phyloP scores from a whole-genome alignment of 2,888 invertebrate genomes.

The Phlogophora meticulosa region DNA sequence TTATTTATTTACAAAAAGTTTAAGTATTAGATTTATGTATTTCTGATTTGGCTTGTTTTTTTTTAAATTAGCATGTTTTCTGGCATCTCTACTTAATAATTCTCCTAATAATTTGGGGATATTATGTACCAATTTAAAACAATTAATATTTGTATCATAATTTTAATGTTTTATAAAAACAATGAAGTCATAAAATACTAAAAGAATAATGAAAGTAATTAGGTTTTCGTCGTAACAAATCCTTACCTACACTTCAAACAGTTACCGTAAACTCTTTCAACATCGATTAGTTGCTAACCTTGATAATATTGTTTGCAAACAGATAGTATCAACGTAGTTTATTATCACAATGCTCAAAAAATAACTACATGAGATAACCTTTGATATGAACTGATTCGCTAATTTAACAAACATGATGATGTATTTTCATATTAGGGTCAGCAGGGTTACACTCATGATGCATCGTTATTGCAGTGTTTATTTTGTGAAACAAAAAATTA shows the following conservation, averaged over 20 bases:
- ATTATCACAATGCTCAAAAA: conserved; percentile 43
- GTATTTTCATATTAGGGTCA: conserved; percentile 4
- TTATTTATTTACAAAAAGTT: background rate
- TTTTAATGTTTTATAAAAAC: background rate
- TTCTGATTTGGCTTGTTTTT: background rate
- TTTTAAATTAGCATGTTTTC: background rate
- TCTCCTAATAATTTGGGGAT: background rate
- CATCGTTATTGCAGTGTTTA: background rate
- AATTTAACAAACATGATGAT: conserved; percentile 25
- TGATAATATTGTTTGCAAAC: conserved; percentile 69
- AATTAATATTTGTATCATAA: background rate
- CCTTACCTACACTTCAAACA: conserved; percentile 9
- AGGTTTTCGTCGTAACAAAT: background rate
- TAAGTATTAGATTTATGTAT: background rate
- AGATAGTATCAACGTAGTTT: conserved; percentile 58
- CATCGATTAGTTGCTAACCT: conserved; percentile 60
- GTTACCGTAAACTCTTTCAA: conserved; percentile 39
- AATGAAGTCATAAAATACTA: too few species aligned
- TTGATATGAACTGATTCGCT: conserved; percentile 30
- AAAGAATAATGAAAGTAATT: background rate
- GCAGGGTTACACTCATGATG: background rate
- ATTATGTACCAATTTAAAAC: background rate
- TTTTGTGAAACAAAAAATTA: background rate
- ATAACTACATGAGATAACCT: conserved; percentile 59
- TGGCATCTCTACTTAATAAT: background rate